phyloP scores from a whole-genome alignment of 2,888 invertebrate species.

The Colletes collaris region DNA sequence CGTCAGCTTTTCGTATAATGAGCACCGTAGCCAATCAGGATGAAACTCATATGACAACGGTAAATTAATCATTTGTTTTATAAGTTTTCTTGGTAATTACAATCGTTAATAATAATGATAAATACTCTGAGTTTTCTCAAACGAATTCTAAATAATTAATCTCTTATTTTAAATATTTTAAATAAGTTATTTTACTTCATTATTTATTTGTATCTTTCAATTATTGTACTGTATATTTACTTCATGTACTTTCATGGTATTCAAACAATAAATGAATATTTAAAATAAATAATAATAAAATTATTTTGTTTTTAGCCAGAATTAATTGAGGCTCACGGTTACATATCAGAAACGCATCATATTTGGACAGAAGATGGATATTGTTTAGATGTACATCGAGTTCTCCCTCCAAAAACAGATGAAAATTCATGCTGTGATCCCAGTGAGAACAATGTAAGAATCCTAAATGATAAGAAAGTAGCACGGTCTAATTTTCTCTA shows the following conservation, averaged over 20 bases:
- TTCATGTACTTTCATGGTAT: not conserved
- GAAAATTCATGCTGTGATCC: not conserved
- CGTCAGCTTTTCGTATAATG: slow-evolving; percentile 68
- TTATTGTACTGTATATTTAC: not conserved
- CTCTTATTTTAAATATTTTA: not conserved
- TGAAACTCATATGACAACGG: slow-evolving; percentile 79
- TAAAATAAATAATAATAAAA: not conserved
- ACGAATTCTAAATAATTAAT: not conserved
- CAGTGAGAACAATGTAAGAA: not conserved
- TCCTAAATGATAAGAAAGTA: not conserved
- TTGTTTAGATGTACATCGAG: slow-evolving; percentile 83
- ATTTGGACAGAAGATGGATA: slow-evolving; percentile 84
- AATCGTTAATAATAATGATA: not conserved
- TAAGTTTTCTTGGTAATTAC: not conserved
- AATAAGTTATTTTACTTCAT: not conserved
- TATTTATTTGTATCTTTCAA: not conserved
- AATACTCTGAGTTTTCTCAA: not conserved
- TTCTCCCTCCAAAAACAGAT: slow-evolving; percentile 70
- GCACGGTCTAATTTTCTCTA: slow-evolving; percentile 13
- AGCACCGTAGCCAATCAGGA: slow-evolving; percentile 70
- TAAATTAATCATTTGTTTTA: slow-evolving; percentile 45
- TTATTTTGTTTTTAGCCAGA: slow-evolving; percentile 80
- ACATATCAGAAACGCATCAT: slow-evolving; percentile 82
- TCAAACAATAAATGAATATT: not conserved
- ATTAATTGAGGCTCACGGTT: slow-evolving; percentile 82